These are phyloP conservation scores for Hippopotamyrus pictus DNA, from an alignment of 2,797 vertebrate species.

Conservation along the genomic window DNA sequence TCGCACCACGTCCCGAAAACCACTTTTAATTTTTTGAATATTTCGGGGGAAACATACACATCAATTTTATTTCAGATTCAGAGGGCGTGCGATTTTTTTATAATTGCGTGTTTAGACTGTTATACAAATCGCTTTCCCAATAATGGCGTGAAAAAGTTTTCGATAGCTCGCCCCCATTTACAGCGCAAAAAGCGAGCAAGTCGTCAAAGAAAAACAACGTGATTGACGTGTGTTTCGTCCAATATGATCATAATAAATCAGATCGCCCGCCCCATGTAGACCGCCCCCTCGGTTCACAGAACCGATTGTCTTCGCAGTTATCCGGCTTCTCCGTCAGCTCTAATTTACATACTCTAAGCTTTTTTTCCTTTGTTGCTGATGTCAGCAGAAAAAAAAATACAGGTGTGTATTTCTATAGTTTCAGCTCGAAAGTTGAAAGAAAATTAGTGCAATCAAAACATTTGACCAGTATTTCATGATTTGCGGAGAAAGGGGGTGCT, in stretches of 20 bases:
- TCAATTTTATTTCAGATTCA: neutral
- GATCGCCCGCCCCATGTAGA: neutral
- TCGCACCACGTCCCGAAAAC: neutral
- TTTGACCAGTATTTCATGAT: neutral
- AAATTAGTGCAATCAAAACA: neutral
- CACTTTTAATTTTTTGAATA: neutral
- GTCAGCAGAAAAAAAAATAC: neutral
- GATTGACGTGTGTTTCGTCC: neutral
- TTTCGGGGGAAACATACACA: neutral
- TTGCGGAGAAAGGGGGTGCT: neutral
- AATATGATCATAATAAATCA: neutral
- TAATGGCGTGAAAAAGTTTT: constrained; percentile 1
- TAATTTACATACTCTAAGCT: neutral
- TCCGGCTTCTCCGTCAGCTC: neutral
- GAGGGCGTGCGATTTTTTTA: neutral
- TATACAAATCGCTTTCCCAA: neutral
- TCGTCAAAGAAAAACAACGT: neutral
- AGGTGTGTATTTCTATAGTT: neutral
- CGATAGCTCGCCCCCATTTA: neutral
- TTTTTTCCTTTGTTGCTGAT: neutral
- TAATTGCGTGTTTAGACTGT: neutral
- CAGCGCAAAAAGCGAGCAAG: neutral
- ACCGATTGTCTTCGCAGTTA: neutral
- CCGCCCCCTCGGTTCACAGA: neutral
- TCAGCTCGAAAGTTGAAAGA: neutral